Base-by-base conservation (phyloP, 2,797 vertebrate genomes). In the Synanceia verrucosa region DNA sequence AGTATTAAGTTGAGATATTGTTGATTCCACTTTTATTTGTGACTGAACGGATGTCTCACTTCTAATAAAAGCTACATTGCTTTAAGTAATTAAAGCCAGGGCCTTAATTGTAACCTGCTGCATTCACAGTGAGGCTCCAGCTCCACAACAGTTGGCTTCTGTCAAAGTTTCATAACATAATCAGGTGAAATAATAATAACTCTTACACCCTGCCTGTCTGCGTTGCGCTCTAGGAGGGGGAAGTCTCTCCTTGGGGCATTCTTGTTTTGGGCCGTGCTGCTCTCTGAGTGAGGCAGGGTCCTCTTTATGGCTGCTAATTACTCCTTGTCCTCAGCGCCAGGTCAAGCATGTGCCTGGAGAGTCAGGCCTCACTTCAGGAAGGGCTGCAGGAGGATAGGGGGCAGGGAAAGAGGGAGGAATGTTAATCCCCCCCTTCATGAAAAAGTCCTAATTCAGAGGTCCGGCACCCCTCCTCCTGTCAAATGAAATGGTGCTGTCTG, bases 301-400 rank as follows among this genome's bases (percentile, higher is more conserved):
- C 86, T 88, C 88, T 88, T 82, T 85, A 83, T 80, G 79, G 82
- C 83, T 92, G 84, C 91, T 92, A 92, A 94, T 93, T 94, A 89
- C 86, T 90, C 70, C 85, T 79, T 91, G 93, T 93, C 93, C 92
- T 93, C 87, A 91, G 90, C 76, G 70, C 84, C 84, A 91, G 92
- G 93, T 93, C 92, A 94, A 93, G 91, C 91, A 93, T 94, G 92
- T 82, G 91, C 84, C 83, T 76, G 86, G 76, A 85, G 87, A 90
- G 84, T 81, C 86, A 89, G 88, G 86, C 89, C 88, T 90, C 84
- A 78, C 84, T 87, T 91, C 82, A 76, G 81, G 79, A 86, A 77
- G 86, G 77, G 68, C 65, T 70, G 29, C 55, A 86, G 78, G 60
- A 87, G 76, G 73, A 86, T 62, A 56, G 83, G 77, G 79, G 80